Conservation (phyloP, 2,113 vertebrate genomes). For the Eurystomus gularis region DNA sequence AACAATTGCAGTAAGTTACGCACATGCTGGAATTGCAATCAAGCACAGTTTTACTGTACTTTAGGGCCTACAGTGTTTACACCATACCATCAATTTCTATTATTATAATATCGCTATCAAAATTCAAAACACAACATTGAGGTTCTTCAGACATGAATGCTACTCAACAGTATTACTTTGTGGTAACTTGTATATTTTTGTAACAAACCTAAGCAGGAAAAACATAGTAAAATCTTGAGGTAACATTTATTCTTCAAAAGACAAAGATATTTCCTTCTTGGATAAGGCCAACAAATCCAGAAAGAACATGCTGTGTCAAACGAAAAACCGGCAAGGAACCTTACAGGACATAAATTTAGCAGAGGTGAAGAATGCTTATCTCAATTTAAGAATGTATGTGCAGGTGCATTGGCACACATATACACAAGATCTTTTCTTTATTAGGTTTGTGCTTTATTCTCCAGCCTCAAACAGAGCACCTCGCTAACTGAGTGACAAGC, state of each 20-base stretch:
- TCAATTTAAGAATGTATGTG: background rate
- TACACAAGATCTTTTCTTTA: background rate
- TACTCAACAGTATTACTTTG: background rate
- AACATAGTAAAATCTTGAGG: background rate
- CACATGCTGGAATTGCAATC: background rate
- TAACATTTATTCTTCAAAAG: background rate
- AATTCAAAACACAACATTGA: background rate
- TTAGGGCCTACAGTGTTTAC: background rate
- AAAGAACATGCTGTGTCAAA: background rate
- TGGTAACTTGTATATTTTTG: background rate
- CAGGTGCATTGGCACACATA: background rate
- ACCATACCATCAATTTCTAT: background rate
- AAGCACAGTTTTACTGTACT: background rate
- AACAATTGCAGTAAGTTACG: background rate
- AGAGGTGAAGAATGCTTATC: background rate
- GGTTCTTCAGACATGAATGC: background rate
- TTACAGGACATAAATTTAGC: background rate
- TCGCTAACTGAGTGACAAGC: background rate
- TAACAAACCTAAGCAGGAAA: background rate
- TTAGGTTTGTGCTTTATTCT: background rate
- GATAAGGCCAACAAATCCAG: background rate
- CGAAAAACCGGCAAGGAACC: background rate
- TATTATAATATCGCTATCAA: background rate
- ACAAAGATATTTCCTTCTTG: background rate
- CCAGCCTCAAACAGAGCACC: background rate